These are phyloP conservation scores for Ischnus inquisitorius DNA, from an alignment of 2,888 invertebrate species.

Conservation along the genomic window DNA sequence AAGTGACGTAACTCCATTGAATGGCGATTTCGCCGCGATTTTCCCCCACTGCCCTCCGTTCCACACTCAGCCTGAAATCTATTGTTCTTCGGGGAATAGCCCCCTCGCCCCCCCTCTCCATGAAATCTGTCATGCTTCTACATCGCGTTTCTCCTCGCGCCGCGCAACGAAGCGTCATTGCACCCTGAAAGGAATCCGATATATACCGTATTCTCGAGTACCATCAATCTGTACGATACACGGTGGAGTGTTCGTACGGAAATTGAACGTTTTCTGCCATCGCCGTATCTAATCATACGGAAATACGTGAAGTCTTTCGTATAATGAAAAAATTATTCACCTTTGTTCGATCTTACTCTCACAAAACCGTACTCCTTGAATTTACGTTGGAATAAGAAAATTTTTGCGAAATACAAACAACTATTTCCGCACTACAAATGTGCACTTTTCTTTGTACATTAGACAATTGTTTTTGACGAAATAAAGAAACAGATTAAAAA, in stretches of 20 bases:
- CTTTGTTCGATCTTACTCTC: neutral
- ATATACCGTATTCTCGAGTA: conserved; percentile 4
- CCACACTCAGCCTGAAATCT: conserved; percentile 78
- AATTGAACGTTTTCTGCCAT: neutral
- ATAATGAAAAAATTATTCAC: neutral
- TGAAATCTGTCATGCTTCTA: conserved; percentile 80
- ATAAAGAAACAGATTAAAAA: neutral
- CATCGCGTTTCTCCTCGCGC: conserved; percentile 57
- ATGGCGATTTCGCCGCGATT: conserved; percentile 79
- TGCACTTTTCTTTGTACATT: too few species aligned
- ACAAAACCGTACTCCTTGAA: neutral
- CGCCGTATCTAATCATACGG: neutral
- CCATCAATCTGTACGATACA: conserved; percentile 20
- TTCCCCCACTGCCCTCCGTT: conserved; percentile 74
- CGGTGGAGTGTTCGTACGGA: neutral
- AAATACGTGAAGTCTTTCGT: neutral
- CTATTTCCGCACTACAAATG: too few species aligned
- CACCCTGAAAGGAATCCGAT: conserved; percentile 10
- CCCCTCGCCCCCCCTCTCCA: too few species aligned
- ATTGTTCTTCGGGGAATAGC: conserved; percentile 81
- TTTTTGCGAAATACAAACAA: too few species aligned
- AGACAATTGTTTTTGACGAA: too few species aligned
- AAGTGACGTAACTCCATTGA: conserved; percentile 82
- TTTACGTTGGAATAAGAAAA: neutral
- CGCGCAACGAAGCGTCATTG: conserved; percentile 37